phyloP scores from a whole-genome alignment of 2,888 invertebrate genomes.

The Acanthopleura granulata region DNA sequence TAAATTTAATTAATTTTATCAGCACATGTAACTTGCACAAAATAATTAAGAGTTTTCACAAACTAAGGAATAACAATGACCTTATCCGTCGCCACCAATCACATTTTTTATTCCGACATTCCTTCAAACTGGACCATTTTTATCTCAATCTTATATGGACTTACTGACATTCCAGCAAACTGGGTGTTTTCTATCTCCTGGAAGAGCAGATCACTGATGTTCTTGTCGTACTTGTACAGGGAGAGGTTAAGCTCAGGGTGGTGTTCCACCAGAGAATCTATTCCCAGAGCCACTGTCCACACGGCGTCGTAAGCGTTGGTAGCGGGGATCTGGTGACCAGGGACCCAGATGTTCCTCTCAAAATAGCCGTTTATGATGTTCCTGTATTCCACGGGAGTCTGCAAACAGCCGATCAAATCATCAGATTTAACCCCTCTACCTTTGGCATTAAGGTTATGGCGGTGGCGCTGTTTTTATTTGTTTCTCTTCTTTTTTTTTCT shows the following conservation, averaged over 20 bases:
- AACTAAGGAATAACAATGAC: no score
- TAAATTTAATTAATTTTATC: no score
- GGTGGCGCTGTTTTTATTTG: no score
- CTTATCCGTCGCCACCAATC: no score
- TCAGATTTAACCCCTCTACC: no score
- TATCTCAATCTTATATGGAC: neutral
- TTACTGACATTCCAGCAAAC: slow-evolving; percentile 7
- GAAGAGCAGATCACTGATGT: slow-evolving; percentile 1
- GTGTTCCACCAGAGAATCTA: neutral
- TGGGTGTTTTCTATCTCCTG: neutral
- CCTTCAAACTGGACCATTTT: neutral
- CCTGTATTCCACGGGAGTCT: slow-evolving; percentile 16
- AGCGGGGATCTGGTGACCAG: slow-evolving; percentile 12
- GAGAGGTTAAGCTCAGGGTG: neutral
- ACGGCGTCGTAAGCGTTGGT: slow-evolving; percentile 19
- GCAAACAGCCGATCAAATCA: no score
- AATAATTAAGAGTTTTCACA: no score
- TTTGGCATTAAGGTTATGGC: no score
- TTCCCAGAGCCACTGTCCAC: slow-evolving; percentile 12
- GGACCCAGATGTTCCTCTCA: neutral
- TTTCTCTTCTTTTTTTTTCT: no score
- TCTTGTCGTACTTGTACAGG: neutral
- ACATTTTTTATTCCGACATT: neutral
- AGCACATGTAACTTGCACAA: no score
- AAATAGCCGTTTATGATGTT: neutral